Evolutionary conservation across 1,140 invertebrate genomes (phyloP).

Genomic region (Diachasmimorpha longicaudata): DNA sequence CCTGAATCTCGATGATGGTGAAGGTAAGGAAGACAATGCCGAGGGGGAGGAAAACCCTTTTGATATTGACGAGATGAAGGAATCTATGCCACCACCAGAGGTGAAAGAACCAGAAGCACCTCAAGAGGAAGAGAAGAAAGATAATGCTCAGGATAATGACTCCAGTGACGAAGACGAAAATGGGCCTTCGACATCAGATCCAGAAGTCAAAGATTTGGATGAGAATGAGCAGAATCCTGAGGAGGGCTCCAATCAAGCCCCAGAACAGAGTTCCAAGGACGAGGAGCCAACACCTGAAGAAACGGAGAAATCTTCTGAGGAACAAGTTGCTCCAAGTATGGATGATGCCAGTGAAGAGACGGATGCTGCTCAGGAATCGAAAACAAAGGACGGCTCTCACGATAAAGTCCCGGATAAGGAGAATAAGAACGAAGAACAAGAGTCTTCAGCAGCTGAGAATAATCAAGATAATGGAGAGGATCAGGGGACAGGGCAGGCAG

Average conservation of each 20-base stretch:
- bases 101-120: conserved; percentile 39
- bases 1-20: conserved; percentile 80
- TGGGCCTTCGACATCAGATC: not conserved
- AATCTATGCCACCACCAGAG: conserved; percentile 38
- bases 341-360: conserved; percentile 49
- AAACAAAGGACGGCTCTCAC: conserved; percentile 49
- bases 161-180: conserved; percentile 46
- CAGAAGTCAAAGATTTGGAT: conserved; percentile 52
- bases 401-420: conserved; percentile 45
- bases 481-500: conserved; percentile 62
- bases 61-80: conserved; percentile 81
- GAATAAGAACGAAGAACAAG: conserved; percentile 33
- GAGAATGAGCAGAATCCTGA: conserved; percentile 40
- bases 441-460: conserved; percentile 47
- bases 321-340: conserved; percentile 51
- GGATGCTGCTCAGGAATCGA: conserved; percentile 50
- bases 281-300: conserved; percentile 52
- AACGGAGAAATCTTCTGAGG: conserved; percentile 53
- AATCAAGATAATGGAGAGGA: conserved; percentile 58
- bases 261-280: conserved; percentile 54
- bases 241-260: conserved; percentile 47
- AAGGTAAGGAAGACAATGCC: conserved; percentile 61
- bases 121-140: conserved; percentile 43
- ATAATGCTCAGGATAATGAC: conserved; percentile 43
- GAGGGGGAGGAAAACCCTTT: conserved; percentile 79